Evolutionary conservation across 2,797 vertebrate species (phyloP), one percentile per base, ranked within the genome.

Genomic region (Rhinatrema bivittatum): DNA sequence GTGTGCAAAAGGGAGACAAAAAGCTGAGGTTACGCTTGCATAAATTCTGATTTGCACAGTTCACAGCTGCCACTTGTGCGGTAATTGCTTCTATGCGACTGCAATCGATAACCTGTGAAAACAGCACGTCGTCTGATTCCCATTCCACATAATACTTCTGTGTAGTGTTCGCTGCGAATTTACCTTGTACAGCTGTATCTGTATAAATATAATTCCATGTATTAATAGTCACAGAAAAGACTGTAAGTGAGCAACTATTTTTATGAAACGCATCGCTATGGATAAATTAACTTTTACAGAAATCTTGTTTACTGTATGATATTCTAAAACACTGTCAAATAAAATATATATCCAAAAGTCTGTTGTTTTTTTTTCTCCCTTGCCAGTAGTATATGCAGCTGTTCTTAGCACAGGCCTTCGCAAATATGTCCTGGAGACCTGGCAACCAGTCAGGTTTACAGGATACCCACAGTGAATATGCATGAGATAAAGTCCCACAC

Each of bases 271-370:
- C 89, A 93, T 90, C 92, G 90, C 86, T 91, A 93, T 85, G 90
- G 89, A 93, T 94, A 97, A 96, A 95, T 91, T 89, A 94, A 94
- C 91, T 98, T 98, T 97, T 96, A 87, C 91, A 96, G 83, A 91
- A 92, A 91, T 85, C 88, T 96, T 95, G 91, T 97, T 97, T 98
- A 97, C 92, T 94, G 93, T 96, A 98, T 89, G 86, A 94, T 95
- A 94, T 88, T 88, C 90, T 92, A 91, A 91, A 94, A 94, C 81
- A 89, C 87, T 90, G 89, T 91, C 88, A 90, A 94, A 91, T 86
- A 90, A 94, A 91, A 87, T 83, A 81, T 84, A 85, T 86, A 86
- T 86, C 81, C 74, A 84, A 86, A 82, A 82, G 61, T 17, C 42
- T 65, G n/a, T n/a, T n/a, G n/a, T n/a, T 68, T 62, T 58, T 52